These are phyloP conservation scores for Lordiphosa andalusiaca DNA, from an alignment of 2,888 invertebrate species.

Conservation along the genomic window DNA sequence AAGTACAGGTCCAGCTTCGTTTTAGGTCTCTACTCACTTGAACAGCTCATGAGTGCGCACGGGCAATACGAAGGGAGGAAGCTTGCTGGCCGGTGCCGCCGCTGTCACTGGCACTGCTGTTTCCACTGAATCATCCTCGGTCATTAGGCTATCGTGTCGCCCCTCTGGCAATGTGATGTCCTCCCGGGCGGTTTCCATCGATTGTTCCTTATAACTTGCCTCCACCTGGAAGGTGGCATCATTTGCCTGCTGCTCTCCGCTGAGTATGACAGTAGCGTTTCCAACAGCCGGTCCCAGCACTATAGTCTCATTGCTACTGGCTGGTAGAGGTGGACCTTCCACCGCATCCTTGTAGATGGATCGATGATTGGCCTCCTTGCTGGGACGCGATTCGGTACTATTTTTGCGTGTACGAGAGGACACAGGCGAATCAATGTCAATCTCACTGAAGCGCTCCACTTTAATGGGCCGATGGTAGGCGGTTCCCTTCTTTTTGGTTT, in stretches of 20 bases:
- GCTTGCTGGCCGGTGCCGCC: too few relatives aligned
- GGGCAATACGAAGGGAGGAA: too few relatives aligned
- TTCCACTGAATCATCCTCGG: constrained; percentile 62
- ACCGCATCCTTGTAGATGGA: constrained; percentile 81
- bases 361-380: constrained; percentile 26
- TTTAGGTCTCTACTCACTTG: too few relatives aligned
- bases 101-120: too few relatives aligned
- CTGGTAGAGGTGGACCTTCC: constrained; percentile 39
- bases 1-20: too few relatives aligned
- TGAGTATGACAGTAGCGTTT: constrained; percentile 26
- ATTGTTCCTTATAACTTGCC: constrained; percentile 35
- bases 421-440: constrained; percentile 55
- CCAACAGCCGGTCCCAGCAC: constrained; percentile 21
- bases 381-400: constrained; percentile 32
- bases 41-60: too few relatives aligned
- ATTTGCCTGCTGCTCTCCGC: constrained; percentile 6
- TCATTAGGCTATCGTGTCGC: constrained; percentile 70
- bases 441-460: constrained; percentile 75
- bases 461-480: constrained; percentile 67
- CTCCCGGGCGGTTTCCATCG: constrained; percentile 67
- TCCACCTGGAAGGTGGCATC: constrained; percentile 55
- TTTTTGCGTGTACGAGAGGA: constrained; percentile 71
- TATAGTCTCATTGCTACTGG: constrained; percentile 35
- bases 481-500: constrained; percentile 58
- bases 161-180: constrained; percentile 32